These are phyloP conservation scores for Poecilus cupreus DNA, from an alignment of 2,888 invertebrate species.

Conservation along the genomic window DNA sequence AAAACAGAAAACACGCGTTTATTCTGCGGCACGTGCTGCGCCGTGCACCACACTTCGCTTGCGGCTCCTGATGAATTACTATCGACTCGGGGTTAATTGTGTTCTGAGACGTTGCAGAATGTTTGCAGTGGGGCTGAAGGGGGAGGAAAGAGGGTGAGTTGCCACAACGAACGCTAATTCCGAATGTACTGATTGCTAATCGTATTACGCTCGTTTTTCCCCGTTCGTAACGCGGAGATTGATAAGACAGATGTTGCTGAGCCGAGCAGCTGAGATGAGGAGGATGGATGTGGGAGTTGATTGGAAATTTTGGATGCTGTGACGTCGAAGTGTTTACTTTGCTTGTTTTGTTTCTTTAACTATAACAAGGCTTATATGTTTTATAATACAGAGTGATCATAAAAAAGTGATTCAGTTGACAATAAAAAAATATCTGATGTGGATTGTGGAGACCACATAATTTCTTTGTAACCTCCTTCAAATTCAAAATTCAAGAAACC, in stretches of 20 bases:
- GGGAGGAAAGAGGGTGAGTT: neutral
- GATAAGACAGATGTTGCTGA: constrained; percentile 17
- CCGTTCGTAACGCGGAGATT: neutral
- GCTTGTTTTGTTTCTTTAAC: no score
- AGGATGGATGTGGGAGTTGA: neutral
- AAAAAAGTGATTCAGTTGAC: neutral
- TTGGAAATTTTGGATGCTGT: no score
- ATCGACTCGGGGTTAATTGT: constrained; percentile 53
- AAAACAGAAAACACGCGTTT: neutral
- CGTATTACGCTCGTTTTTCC: constrained; percentile 51
- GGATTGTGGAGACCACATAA: no score
- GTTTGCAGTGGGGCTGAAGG: neutral
- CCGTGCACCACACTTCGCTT: neutral
- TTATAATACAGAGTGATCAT: no score
- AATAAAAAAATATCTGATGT: no score
- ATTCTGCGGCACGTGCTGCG: neutral
- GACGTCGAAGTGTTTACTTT: no score
- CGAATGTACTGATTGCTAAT: constrained; percentile 55
- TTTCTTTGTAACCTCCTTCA: no score
- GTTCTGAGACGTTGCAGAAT: constrained; percentile 53
- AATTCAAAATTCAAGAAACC: no score
- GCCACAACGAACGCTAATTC: constrained; percentile 40
- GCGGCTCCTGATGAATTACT: constrained; percentile 46
- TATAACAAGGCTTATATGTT: no score
- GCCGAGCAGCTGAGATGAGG: neutral